Evolutionary conservation across 2,888 invertebrate genomes (phyloP).

Genomic region (Schrankia costaestrigalis): DNA sequence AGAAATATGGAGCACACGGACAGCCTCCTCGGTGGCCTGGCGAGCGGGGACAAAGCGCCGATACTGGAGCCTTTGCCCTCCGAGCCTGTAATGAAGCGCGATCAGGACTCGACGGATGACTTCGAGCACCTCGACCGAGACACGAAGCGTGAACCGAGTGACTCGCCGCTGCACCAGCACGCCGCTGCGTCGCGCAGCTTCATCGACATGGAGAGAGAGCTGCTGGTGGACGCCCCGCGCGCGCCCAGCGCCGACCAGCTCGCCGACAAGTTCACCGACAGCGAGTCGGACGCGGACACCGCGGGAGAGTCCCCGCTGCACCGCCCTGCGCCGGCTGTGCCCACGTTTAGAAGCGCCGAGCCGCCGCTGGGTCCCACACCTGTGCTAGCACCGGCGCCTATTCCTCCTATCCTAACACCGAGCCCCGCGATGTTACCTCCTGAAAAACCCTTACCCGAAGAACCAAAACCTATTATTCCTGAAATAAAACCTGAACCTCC

Average conservation of each 20-base stretch:
- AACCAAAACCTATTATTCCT: constrained; percentile 35
- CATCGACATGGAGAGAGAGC: constrained; percentile 75
- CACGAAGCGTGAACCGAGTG: constrained; percentile 56
- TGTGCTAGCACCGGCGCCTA: constrained; percentile 26
- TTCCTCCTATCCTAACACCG: no score
- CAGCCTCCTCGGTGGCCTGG: constrained; percentile 57
- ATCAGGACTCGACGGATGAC: constrained; percentile 86
- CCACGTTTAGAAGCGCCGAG: constrained; percentile 27
- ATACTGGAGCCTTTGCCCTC: constrained; percentile 22
- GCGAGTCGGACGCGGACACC: constrained; percentile 78
- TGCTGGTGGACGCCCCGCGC: constrained; percentile 57
- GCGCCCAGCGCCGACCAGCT: constrained; percentile 65
- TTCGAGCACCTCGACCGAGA: constrained; percentile 87
- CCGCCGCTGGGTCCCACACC: constrained; percentile 30
- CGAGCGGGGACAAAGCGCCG: constrained; percentile 54
- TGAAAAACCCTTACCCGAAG: constrained; percentile 38
- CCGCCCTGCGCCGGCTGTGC: constrained; percentile 54
- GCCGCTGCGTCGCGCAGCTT: constrained; percentile 64
- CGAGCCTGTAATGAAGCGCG: constrained; percentile 69
- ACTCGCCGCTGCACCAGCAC: constrained; percentile 52
- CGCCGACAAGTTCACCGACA: constrained; percentile 81
- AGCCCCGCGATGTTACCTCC: no score
- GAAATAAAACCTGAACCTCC: constrained; percentile 45
- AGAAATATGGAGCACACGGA: constrained; percentile 61
- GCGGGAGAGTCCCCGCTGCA: constrained; percentile 71